Base-by-base conservation (phyloP, 2,888 invertebrate genomes). In the Chloroclysta siterata region DNA sequence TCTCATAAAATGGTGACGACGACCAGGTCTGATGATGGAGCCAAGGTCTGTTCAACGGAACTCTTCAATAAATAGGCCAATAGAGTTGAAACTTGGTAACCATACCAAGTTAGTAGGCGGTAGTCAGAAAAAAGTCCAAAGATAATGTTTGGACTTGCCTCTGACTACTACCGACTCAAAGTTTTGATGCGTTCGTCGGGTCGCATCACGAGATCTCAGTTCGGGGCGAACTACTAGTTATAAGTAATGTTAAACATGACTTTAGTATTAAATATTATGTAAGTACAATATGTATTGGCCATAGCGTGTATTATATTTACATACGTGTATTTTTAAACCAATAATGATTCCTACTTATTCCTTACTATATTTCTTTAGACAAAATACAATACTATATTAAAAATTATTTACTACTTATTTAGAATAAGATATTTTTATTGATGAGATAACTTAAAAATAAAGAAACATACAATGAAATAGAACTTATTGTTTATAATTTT, bases 191-290 rank as follows among this genome's bases (percentile, higher is more conserved):
- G n/a, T n/a, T n/a, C n/a, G n/a, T n/a, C n/a, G n/a, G n/a, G n/a
- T n/a, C n/a, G n/a, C n/a, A n/a, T n/a, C n/a, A n/a, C n/a, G n/a
- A n/a, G n/a, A n/a, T n/a, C n/a, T n/a, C n/a, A n/a, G n/a, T n/a
- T n/a, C n/a, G n/a, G n/a, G n/a, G n/a, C n/a, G n/a, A n/a, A n/a
- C n/a, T n/a, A n/a, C n/a, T n/a, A n/a, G n/a, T n/a, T n/a, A n/a
- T n/a, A 39, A 52, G 75, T 80, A 72, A 59, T 83, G 81, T 85
- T 53, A 59, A 72, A 83, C 83, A 82, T 81, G 83, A 81, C 78
- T 75, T 60, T 55, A 44, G 17, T 52, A 52, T 22, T 54, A 48
- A 14, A 39, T 6, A 33, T 29, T 5, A 29, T 5, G 6, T 29
- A 33, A 8, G 5, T 33, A 33, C 33, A 33, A 8, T 33, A 33